Evolutionary conservation across 2,113 vertebrate species (phyloP).

Genomic region (Apodemus sylvaticus): DNA sequence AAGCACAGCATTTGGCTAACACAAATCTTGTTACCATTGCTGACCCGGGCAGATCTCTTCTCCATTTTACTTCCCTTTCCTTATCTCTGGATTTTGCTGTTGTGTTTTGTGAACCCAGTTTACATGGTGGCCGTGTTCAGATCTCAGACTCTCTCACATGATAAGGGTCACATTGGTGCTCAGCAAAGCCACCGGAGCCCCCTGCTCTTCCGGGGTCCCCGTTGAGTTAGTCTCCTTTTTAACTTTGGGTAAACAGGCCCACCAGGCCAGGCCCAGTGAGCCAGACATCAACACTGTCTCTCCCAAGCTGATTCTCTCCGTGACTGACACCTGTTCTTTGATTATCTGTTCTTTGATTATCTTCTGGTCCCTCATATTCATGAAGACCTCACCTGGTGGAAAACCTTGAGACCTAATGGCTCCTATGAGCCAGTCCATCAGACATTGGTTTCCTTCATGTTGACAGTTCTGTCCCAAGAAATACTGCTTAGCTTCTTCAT

Average conservation of each 20-base stretch:
- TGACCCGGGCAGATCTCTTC: not conserved
- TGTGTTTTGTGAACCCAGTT: not conserved
- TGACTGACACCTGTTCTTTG: not conserved
- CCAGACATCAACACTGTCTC: not conserved
- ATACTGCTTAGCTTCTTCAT: not conserved
- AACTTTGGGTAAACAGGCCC: not conserved
- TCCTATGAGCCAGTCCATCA: not conserved
- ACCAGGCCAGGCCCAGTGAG: fast-evolving
- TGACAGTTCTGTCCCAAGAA: not conserved
- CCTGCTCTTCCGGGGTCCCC: not conserved
- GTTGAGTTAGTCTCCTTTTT: not conserved
- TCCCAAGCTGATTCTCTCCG: not conserved
- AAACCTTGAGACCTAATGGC: too few relatives aligned
- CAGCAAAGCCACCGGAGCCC: not conserved
- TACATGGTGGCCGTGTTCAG: not conserved
- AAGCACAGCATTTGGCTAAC: not conserved
- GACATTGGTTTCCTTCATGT: not conserved
- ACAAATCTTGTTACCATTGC: not conserved
- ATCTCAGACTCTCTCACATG: not conserved
- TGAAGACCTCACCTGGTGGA: not conserved
- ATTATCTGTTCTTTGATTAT: not conserved
- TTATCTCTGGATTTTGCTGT: not conserved
- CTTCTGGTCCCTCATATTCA: not conserved
- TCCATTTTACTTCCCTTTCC: not conserved
- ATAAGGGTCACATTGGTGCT: not conserved